phyloP scores from a whole-genome alignment of 2,888 invertebrate species.

The Homarus gammarus region DNA sequence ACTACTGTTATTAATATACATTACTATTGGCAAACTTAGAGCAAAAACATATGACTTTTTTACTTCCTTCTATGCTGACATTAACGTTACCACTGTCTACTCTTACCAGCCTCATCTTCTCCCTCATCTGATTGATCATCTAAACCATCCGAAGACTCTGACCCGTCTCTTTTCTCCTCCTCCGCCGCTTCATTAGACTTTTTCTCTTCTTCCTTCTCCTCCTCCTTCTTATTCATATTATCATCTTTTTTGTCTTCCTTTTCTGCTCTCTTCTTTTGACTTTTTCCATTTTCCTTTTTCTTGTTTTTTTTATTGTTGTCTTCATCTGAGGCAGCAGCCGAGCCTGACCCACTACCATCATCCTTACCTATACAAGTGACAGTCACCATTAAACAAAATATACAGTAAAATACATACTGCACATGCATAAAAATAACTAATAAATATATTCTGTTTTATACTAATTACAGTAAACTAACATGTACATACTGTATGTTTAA shows the following conservation, averaged over 20 bases:
- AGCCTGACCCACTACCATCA: slow-evolving; percentile 54
- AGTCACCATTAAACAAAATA: too few relatives aligned
- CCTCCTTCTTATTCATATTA: not conserved
- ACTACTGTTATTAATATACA: too few relatives aligned
- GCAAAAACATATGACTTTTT: too few relatives aligned
- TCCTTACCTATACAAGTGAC: slow-evolving; percentile 16
- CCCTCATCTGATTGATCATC: slow-evolving; percentile 30
- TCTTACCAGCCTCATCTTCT: slow-evolving; percentile 48
- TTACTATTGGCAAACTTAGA: too few relatives aligned
- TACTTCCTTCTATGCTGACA: too few relatives aligned
- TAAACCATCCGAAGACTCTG: not conserved
- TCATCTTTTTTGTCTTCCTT: not conserved
- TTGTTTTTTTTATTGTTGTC: not conserved
- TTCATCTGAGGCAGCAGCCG: slow-evolving; percentile 40
- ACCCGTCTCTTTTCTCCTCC: slow-evolving; percentile 8
- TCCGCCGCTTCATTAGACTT: slow-evolving; percentile 23
- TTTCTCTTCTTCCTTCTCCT: not conserved
- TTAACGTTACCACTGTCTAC: too few relatives aligned
- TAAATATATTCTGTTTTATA: not conserved
- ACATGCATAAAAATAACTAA: not conserved
- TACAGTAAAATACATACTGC: not conserved
- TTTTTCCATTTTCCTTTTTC: slow-evolving; percentile 3
- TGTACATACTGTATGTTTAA: too few relatives aligned
- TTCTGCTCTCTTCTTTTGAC: not conserved
- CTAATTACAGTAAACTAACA: too few relatives aligned